Evolutionary conservation across 2,888 invertebrate genomes (phyloP), one percentile per base, ranked within the genome.

Genomic region (Hermaeophaga mercurialis): DNA sequence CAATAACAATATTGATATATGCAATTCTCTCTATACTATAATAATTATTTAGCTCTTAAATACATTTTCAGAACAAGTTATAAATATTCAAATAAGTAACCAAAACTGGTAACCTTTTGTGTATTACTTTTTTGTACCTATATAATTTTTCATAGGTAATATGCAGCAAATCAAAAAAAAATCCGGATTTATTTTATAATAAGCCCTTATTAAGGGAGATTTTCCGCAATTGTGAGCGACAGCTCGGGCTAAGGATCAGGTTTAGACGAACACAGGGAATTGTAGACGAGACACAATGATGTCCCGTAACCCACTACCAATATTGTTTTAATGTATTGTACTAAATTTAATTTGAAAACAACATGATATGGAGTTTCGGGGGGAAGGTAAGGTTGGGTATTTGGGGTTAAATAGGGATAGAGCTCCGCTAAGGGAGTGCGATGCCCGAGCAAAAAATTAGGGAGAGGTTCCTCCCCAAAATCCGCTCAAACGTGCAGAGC

Each of bases 261-360:
- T 86, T 80, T 62, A 87, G 87, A 90, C 88, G 90, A 88, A 91
- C 90, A 91, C 90, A 89, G 87, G 84, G 90, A 88, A 46, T 85
- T 81, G 88, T 57, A 73, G 67, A 73, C 71, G 89, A 90, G 88
- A 90, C 90, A 91, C 91, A 91, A 79, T 80, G 80, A 80, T 76
- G 67, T 71, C 71, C 73, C 69, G 67, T 54, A 65, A 74, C 79
- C 84, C 89, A 86, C 64, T 58, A 54, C 58, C 63, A 5, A n/a
- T 5, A 26, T 36, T 38, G 15, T 26, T 19, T 8, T 26, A 9
- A n/a, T 17, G 14, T 12, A 28, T 49, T 2, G 4, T 9, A 11
- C 18, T 48, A 5, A n/a, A 8, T 19, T 19, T 22, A 11, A 12
- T 22, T 15, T 17, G 2, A 14, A 38, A 26, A 47, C 1, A 7